These are phyloP conservation scores for Ficedula albicollis DNA, from an alignment of 2,797 vertebrate genomes.

Conservation along the genomic window DNA sequence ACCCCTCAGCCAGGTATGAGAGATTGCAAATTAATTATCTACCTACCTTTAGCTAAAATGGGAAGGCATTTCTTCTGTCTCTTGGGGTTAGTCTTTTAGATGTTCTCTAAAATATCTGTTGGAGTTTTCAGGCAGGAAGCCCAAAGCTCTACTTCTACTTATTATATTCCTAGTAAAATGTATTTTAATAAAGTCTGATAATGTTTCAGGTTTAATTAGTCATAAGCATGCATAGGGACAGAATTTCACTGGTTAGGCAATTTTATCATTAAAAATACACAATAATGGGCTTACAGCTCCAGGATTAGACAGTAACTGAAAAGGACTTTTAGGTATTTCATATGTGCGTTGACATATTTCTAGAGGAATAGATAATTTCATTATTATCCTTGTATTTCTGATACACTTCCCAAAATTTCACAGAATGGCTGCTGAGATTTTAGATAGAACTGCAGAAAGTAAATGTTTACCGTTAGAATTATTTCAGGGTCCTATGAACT, in stretches of 20 bases:
- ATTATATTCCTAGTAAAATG: neutral
- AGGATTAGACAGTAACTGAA: neutral
- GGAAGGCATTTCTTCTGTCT: neutral
- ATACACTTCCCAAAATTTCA: neutral
- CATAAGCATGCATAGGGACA: neutral
- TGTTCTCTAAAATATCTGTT: neutral
- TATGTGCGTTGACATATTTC: neutral
- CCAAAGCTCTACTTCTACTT: neutral
- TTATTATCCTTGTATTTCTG: neutral
- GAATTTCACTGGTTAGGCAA: neutral
- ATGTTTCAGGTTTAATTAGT: neutral
- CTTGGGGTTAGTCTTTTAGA: neutral
- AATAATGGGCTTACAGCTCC: neutral
- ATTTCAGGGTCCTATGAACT: neutral
- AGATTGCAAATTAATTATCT: neutral
- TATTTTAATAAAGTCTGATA: neutral
- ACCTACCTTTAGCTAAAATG: neutral
- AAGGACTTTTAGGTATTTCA: neutral
- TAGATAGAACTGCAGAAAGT: neutral
- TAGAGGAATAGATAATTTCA: neutral
- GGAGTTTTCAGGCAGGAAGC: neutral
- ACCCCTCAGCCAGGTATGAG: neutral
- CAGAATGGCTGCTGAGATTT: neutral
- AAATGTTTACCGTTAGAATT: neutral
- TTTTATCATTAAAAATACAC: neutral